Base-by-base conservation (phyloP, 2,113 vertebrate genomes). In the Myocastor coypus region DNA sequence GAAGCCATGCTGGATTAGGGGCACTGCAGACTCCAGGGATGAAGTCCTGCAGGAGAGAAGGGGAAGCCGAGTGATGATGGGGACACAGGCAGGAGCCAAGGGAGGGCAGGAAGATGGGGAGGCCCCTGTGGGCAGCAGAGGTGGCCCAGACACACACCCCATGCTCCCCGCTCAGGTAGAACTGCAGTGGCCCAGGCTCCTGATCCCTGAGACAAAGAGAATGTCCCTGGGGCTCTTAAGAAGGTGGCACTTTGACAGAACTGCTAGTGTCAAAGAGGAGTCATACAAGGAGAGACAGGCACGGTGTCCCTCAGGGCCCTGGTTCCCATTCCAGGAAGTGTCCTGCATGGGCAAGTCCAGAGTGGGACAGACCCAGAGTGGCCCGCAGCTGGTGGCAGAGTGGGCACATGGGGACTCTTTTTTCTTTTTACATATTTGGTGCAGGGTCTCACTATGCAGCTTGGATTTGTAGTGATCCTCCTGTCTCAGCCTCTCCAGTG, bases 361-460 rank as follows among this genome's bases (percentile, higher is more conserved):
- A 82, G 37, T 6, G 9, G n/a, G 59, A n/a, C 17, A 13, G 22
- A 1, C 1, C 0, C 0, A 55, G 30, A 52, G 42, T 19, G 0
- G 17, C 42, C 28, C 13, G 34, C 22, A 4, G 46, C 87, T 59
- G 13, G 1, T 28, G 11, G 14, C 57, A 1, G 46, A 20, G 32
- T 4, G n/a, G 78, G 83, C 7, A 8, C 34, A 2, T 0, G 2
- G 34, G 16, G 6, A 71, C 16, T 64, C 55, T 22, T 46, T n/a
- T 50, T 46, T 46, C 46, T 4, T 16, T 57, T 57, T 57, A 57
- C 19, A 16, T 19, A 57, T 57, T 57, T 57, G 16, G 16, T 57
- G 16, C 16, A 57, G 17, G 55, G 55, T 17, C 55, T 57, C 55
- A 57, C 52, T 52, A 11, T 57, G 55, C 55, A 57, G 55, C 16